These are phyloP conservation scores for Argyrosomus japonicus DNA, from an alignment of 2,113 vertebrate species.

Conservation along the genomic window DNA sequence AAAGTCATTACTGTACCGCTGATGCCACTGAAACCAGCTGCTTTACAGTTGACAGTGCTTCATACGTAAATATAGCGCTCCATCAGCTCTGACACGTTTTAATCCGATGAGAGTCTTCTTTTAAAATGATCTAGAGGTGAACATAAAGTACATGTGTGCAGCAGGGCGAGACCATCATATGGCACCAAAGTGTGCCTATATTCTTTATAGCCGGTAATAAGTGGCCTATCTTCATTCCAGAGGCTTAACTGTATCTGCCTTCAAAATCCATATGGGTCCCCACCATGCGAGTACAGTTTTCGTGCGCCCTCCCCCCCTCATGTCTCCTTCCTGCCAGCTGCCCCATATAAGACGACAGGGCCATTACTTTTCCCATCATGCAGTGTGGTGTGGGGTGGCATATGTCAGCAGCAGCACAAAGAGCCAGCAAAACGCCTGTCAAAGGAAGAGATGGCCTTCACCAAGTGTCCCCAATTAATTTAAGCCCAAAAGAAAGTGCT, in stretches of 20 bases:
- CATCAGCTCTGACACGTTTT: neutral
- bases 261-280: slow-evolving; percentile 17
- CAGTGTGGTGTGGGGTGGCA: slow-evolving; percentile 63
- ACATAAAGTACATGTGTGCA: slow-evolving; percentile 4
- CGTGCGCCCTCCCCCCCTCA: neutral
- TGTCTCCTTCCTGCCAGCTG: slow-evolving; percentile 43
- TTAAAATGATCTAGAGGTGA: slow-evolving; percentile 24
- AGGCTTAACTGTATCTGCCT: slow-evolving; percentile 9
- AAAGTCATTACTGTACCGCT: neutral
- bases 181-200: neutral
- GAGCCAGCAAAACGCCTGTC: slow-evolving; percentile 75
- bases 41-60: neutral
- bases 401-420: slow-evolving; percentile 73
- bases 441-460: slow-evolving; percentile 60
- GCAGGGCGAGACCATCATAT: neutral
- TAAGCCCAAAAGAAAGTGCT: slow-evolving; percentile 70
- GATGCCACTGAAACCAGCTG: slow-evolving; percentile 11
- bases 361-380: slow-evolving; percentile 77
- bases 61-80: neutral
- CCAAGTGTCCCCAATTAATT: slow-evolving; percentile 78
- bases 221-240: neutral
- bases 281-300: slow-evolving; percentile 27
- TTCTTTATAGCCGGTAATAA: slow-evolving; percentile 23
- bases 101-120: neutral
- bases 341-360: slow-evolving; percentile 51